Evolutionary conservation across 1,140 invertebrate species (phyloP), one percentile per base, ranked within the genome.

Genomic region (Caenorhabditis brenneri): DNA sequence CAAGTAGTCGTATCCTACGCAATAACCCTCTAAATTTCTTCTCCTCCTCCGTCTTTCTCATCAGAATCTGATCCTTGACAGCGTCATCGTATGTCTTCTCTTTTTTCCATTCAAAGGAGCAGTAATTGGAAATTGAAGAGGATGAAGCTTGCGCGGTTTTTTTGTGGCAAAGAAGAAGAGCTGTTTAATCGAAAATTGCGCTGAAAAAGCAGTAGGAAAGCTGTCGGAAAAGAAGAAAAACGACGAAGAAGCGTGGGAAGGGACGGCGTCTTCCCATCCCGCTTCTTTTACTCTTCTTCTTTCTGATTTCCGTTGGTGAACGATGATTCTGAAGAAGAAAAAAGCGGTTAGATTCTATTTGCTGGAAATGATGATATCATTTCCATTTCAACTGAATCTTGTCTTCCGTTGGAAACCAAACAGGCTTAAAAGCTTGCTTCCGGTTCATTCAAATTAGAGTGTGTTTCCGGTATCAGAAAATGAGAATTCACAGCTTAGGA

Each of bases 91-190:
- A n/a, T n/a, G 58, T 65, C 58, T 39, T 39, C 31, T 65, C 22
- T 36, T 58, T 65, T 65, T 65, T 58, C n/a, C 24, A 16, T 12
- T 36, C 36, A 74, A 46, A 74, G n/a, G 36, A 46, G 65, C 65
- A 74, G 65, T 74, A 74, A 74, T 74, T 74, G 65, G 65, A 74
- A 74, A 74, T 74, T 74, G 65, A 74, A 74, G 65, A 74, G 65
- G 36, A 46, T 27, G 65, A 46, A 74, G 65, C 65, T 27, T 36
- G 65, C 33, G n/a, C n/a, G n/a, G n/a, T n/a, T n/a, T 65, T 36
- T 65, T 65, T 65, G 15, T 36, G 31, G 15, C 7, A 36, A 65
- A 36, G 9, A 74, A 1, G n/a, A 42, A 1, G 2, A n/a, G 65
- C 36, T 42, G 65, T 33, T 74, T 74, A 74, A 74, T 74, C 65